These are phyloP conservation scores for Dromaius novaehollandiae DNA, from an alignment of 2,113 vertebrate genomes.

Conservation along the genomic window DNA sequence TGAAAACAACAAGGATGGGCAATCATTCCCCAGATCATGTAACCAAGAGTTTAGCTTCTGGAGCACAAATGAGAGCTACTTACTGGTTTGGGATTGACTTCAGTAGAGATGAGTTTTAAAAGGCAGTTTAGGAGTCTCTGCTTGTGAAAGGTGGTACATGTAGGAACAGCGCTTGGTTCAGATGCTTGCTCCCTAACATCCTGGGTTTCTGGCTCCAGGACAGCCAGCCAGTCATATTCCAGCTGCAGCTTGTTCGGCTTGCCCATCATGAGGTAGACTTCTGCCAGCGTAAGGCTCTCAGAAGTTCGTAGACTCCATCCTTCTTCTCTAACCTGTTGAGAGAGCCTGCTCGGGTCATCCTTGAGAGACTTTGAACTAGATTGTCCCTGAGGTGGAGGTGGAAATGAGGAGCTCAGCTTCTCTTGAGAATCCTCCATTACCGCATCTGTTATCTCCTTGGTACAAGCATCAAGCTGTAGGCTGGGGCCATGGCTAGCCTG, in stretches of 20 bases:
- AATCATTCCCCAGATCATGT: background rate
- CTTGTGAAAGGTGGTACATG: conserved; percentile 71
- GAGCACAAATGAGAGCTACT: conserved; percentile 61
- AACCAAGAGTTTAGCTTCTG: background rate
- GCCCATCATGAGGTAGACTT: conserved; percentile 99
- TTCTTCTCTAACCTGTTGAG: conserved; percentile 89
- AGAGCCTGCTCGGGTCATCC: conserved; percentile 75
- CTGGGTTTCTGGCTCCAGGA: conserved; percentile 65
- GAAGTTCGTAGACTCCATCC: conserved; percentile 91
- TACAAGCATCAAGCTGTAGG: conserved; percentile 66
- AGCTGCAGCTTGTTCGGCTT: conserved; percentile 95
- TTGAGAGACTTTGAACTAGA: conserved; percentile 67
- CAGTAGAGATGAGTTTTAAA: conserved; percentile 90
- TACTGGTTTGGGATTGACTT: conserved; percentile 94
- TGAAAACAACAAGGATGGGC: background rate
- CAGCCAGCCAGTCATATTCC: conserved; percentile 94
- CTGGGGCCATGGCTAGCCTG: conserved; percentile 43
- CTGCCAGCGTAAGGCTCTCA: conserved; percentile 93
- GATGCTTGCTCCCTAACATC: conserved; percentile 49
- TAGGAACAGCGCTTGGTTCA: conserved; percentile 36
- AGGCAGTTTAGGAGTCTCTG: conserved; percentile 91
- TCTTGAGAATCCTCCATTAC: conserved; percentile 74
- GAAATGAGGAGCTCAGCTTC: conserved; percentile 66
- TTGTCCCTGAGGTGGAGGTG: conserved; percentile 71
- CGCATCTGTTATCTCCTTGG: conserved; percentile 67